Conservation (phyloP, 2,113 vertebrate genomes). For the Chlamydotis undulata region DNA sequence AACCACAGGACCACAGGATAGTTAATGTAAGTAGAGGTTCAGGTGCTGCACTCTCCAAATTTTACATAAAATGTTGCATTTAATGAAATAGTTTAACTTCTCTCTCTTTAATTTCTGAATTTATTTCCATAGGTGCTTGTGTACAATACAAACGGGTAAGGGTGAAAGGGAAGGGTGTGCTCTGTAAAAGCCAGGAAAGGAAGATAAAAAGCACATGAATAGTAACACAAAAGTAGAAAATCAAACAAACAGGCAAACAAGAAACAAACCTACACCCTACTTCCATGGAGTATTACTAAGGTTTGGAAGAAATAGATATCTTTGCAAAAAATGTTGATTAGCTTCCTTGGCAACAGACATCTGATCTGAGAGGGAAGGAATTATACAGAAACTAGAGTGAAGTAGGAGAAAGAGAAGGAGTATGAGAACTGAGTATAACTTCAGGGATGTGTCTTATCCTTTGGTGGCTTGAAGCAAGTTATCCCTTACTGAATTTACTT, state of each 20-base stretch:
- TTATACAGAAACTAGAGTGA: neutral
- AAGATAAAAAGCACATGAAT: neutral
- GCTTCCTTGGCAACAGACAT: neutral
- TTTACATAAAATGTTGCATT: neutral
- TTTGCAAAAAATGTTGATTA: neutral
- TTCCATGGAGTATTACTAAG: neutral
- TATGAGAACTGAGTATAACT: neutral
- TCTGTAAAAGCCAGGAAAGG: neutral
- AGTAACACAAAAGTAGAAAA: neutral
- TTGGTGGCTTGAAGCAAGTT: neutral
- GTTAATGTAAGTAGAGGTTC: neutral
- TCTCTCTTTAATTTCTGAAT: neutral
- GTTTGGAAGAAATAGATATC: neutral
- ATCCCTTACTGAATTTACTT: neutral
- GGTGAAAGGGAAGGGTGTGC: rapidly evolving
- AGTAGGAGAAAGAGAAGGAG: neutral
- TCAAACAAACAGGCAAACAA: neutral
- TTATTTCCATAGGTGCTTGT: neutral
- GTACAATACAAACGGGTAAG: neutral
- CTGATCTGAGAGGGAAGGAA: neutral
- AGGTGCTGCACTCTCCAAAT: neutral
- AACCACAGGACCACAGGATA: neutral
- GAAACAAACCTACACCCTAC: neutral
- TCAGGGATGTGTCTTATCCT: neutral
- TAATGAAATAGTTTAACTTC: neutral